Evolutionary conservation across 2,113 vertebrate genomes (phyloP).

Genomic region (Petromus typicus): DNA sequence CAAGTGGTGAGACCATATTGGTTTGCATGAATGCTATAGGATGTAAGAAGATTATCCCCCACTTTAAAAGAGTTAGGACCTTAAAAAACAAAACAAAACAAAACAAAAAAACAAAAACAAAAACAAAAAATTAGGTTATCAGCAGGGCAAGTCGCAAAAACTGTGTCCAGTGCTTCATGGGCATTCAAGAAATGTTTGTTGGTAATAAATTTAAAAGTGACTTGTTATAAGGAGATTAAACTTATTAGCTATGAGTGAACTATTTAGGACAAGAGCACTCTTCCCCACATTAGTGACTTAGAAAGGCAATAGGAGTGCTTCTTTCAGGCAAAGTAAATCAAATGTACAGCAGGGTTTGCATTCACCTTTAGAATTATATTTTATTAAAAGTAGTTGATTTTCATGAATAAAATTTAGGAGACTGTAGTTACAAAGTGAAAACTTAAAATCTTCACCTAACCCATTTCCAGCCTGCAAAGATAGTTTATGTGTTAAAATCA

Average conservation of each 20-base stretch:
- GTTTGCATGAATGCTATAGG: neutral
- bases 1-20: neutral
- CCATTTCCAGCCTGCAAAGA: neutral
- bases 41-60: neutral
- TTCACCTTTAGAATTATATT: neutral
- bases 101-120: no score
- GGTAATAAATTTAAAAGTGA: neutral
- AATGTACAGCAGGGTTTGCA: neutral
- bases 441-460: neutral
- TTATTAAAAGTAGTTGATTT: slow-evolving; percentile 26
- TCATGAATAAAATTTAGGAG: neutral
- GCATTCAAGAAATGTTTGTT: neutral
- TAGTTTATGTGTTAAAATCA: neutral
- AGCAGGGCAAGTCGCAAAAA: neutral
- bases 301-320: neutral
- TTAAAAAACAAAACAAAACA: no score
- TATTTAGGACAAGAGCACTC: slow-evolving; percentile 43
- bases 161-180: neutral
- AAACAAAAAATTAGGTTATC: neutral
- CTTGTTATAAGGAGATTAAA: slow-evolving; percentile 57
- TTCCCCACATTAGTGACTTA: neutral
- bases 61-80: neutral
- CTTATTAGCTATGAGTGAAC: slow-evolving; percentile 40
- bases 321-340: neutral
- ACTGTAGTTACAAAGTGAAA: neutral